These are phyloP conservation scores for Onychostruthus taczanowskii DNA, from an alignment of 2,113 vertebrate species.

Conservation along the genomic window DNA sequence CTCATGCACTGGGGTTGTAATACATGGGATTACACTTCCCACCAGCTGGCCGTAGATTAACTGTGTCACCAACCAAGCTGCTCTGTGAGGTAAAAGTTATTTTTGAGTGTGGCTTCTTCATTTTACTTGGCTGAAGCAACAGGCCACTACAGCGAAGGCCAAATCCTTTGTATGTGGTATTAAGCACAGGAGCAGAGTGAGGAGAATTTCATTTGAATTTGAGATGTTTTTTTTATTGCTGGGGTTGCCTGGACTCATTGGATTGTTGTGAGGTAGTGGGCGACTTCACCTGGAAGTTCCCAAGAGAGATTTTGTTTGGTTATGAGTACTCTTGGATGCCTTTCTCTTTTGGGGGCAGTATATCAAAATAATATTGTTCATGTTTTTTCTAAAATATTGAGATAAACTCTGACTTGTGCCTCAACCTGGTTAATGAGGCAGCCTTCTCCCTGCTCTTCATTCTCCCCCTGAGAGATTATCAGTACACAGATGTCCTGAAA, in stretches of 20 bases:
- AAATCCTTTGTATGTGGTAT: neutral
- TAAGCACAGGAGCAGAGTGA: neutral
- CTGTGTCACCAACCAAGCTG: neutral
- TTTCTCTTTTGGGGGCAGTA: neutral
- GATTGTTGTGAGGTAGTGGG: neutral
- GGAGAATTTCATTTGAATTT: neutral
- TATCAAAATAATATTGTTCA: neutral
- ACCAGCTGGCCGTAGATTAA: neutral
- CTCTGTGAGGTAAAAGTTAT: neutral
- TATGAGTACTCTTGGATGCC: neutral
- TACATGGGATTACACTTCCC: neutral
- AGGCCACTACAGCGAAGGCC: neutral
- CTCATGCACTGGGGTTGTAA: neutral
- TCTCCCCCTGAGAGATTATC: neutral
- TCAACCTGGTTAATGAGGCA: neutral
- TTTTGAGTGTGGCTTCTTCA: neutral
- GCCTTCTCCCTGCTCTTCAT: neutral
- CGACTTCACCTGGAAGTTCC: neutral
- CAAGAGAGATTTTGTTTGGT: neutral
- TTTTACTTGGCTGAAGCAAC: neutral
- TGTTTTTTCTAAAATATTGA: neutral
- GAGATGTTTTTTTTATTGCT: neutral
- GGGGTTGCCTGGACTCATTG: neutral
- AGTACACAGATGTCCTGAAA: neutral
- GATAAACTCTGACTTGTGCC: neutral